Evolutionary conservation across 2,888 invertebrate species (phyloP).

Genomic region (Fissipunctia ypsillon): DNA sequence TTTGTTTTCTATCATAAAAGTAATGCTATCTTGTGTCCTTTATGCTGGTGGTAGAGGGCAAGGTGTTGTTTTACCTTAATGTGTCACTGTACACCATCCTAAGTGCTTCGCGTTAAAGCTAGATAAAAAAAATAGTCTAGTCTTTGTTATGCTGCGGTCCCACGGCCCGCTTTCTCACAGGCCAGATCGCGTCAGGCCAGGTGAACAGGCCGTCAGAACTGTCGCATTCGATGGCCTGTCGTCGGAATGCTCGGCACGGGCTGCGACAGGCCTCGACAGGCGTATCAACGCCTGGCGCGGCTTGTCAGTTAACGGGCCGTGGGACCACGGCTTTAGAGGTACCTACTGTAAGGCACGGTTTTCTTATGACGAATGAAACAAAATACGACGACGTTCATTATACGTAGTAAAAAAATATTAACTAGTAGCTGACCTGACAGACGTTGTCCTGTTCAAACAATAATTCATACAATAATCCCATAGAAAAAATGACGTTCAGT

Average conservation of each 20-base stretch:
- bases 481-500: too few relatives aligned
- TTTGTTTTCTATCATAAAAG: constrained; percentile 26
- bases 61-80: constrained; percentile 20
- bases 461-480: not conserved
- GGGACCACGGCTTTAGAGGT: too few relatives aligned
- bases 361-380: not conserved
- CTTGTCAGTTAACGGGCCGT: too few relatives aligned
- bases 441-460: not conserved
- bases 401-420: not conserved
- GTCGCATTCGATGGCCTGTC: too few relatives aligned
- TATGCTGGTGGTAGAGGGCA: constrained; percentile 8
- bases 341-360: not conserved
- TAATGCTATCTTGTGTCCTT: constrained; percentile 9
- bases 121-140: constrained; percentile 7
- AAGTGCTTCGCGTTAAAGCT: not conserved
- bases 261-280: too few relatives aligned
- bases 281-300: too few relatives aligned
- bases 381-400: too few relatives aligned
- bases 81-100: not conserved
- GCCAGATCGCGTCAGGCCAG: too few relatives aligned
- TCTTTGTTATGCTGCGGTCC: too few relatives aligned
- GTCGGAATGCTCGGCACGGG: too few relatives aligned
- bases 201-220: too few relatives aligned
- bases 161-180: too few relatives aligned
- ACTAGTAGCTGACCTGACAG: not conserved